Evolutionary conservation across 2,113 vertebrate genomes (phyloP), one percentile per base, ranked within the genome.

Genomic region (Nothoprocta pentlandii): DNA sequence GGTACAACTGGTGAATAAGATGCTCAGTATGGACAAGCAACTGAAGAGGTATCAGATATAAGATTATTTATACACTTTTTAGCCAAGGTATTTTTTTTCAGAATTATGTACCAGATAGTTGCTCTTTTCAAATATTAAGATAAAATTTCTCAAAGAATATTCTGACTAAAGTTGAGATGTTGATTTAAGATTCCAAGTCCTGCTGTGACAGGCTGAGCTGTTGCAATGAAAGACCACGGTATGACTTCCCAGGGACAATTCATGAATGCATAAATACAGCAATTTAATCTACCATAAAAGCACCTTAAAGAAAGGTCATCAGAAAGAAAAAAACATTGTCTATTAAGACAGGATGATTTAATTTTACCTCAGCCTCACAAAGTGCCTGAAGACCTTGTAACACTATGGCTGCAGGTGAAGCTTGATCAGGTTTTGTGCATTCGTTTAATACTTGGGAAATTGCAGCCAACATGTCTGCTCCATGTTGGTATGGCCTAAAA

Each of bases 401-500:
- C 7, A 98, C 99, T 71, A 99, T 97, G 53, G 98, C 98, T 56
- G 98, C 98, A 0, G 99, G 99, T 19, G 98, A 98, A 54, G 98
- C 99, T 97, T 99, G 98, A 95, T 99, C 99, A 22, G 98, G 92
- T 96, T 96, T 98, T 76, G 94, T 98, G 86, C 98, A 99, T 95
- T 99, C 99, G 80, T 98, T 98, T 86, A 99, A 87, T 5, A 98
- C 98, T 78, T 98, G 98, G 22, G 97, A 98, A 83, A 99, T 98
- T 53, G 98, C 98, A 71, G 99, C 98, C 90, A 99, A 71, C 99
- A 99, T 99, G 94, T 99, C 99, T 28, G 99, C 98, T 62, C 98
- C 99, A 12, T 99, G 99, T 78, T 99, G 99, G 94, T 99, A 99
- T 1, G 99, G 99, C 89, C 99, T 99, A 92, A 26, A 16, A 36